These are phyloP conservation scores for Gastracanthus pulcherrimus DNA, from an alignment of 2,888 invertebrate genomes.

Conservation along the genomic window DNA sequence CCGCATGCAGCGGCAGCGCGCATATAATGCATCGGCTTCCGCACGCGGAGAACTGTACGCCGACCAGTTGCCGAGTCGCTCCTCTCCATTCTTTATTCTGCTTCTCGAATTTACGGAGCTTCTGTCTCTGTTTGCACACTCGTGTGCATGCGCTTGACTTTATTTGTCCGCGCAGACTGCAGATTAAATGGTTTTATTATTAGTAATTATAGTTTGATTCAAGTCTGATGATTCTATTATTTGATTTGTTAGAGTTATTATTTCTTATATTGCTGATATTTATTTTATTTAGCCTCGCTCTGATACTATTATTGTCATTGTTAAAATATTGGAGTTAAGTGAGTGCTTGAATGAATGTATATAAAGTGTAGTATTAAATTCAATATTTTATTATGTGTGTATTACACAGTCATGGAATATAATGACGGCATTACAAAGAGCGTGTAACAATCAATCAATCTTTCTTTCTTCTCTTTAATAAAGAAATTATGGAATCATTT, in stretches of 20 bases:
- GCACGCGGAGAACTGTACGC: background rate
- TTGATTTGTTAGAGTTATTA: too few relatives aligned
- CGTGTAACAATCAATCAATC: background rate
- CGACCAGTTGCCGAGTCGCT: background rate
- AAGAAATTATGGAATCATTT: background rate
- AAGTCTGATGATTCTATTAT: too few relatives aligned
- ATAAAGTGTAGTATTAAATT: background rate
- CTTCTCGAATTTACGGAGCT: background rate
- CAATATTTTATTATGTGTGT: background rate
- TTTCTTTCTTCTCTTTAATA: background rate
- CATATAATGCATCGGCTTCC: constrained; percentile 33
- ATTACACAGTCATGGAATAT: background rate
- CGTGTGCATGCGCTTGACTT: background rate
- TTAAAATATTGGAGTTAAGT: too few relatives aligned
- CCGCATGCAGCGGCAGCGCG: background rate
- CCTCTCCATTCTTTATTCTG: background rate
- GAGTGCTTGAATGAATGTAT: background rate
- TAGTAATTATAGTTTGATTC: too few relatives aligned
- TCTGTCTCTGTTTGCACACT: background rate
- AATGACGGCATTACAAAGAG: background rate
- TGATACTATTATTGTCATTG: too few relatives aligned
- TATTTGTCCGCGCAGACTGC: background rate
- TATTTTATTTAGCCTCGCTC: too few relatives aligned
- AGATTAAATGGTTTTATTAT: too few relatives aligned
- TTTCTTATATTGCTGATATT: too few relatives aligned